Base-by-base conservation (phyloP, 2,113 vertebrate genomes). In the Zosterops lateralis region DNA sequence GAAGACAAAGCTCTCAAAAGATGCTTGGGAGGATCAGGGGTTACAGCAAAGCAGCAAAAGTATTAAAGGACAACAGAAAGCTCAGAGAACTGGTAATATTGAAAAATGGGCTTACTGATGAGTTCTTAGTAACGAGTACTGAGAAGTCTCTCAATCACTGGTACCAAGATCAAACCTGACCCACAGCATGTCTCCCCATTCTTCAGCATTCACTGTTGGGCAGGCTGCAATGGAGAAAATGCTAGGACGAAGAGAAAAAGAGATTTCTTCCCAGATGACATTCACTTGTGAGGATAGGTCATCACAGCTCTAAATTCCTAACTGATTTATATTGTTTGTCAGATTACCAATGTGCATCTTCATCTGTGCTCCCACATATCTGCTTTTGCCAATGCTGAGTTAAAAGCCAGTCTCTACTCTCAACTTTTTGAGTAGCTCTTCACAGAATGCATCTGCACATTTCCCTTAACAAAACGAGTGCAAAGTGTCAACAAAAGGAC, bases 191-290 rank as follows among this genome's bases (percentile, higher is more conserved):
- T 89, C 77, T 89, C 77, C 95, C 81, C 87, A 51, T 31, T 89
- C 92, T 87, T 89, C 90, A 78, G 32, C 84, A 64, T 25, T 89
- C 93, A 75, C 77, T 92, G 72, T 29, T 58, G 93, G 75, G 72
- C 58, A 92, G 94, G 83, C 86, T 93, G 93, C 94, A 95, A 90
- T 62, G 80, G 54, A 92, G 79, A 92, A 60, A 95, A 80, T 57
- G 89, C 89, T 77, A 90, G 64, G 80, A 84, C 2, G 6, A 95
- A 89, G 81, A 94, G 65, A 84, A 56, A 92, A 65, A 77, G 61
- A 53, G 4, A 58, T 84, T 95, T 95, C 87, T 87, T 91, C 93
- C 90, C 70, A 96, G 87, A 48, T 87, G 77, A 84, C 74, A 92
- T 48, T 75, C 70, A 82, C 48, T 64, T 57, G 91, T 56, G 80